A percentile compares a stretch with the other conserved stretches of the same genome.
Evolutionary conservation across 2,888 invertebrate species (phyloP).

Genomic region (Tenthredo notha): DNA sequence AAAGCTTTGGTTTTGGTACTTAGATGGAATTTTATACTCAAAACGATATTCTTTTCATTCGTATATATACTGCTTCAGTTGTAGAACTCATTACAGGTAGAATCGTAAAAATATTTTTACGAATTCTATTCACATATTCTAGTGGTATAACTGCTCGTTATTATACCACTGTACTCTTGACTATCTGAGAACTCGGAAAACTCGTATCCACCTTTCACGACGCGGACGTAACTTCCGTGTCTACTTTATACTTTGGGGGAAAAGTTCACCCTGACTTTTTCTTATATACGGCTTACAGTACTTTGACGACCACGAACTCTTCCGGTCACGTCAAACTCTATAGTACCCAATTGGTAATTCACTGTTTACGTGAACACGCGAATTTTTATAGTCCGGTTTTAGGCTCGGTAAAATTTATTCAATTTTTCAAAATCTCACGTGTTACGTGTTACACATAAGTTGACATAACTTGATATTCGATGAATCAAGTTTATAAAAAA

Average conservation of each 20-base stretch:
- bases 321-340: conserved; percentile 39
- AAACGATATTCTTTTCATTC: not conserved
- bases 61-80: not conserved
- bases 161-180: conserved; percentile 9
- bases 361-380: conserved; percentile 4
- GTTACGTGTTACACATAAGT: not conserved
- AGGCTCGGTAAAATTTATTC: not conserved
- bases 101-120: not conserved
- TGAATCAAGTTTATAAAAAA: not conserved
- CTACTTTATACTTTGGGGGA: conserved; percentile 18
- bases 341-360: conserved; percentile 44
- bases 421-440: not conserved
- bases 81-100: not conserved
- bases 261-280: not conserved
- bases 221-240: not conserved
- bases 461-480: too few relatives aligned
- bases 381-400: not conserved
- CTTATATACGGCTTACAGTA: not conserved
- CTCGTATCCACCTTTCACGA: conserved; percentile 18
- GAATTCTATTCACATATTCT: conserved; percentile 14
- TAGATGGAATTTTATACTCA: too few relatives aligned
- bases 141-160: not conserved
- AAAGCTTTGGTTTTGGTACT: not conserved
- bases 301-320: conserved; percentile 38
- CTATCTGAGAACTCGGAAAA: not conserved